These are phyloP conservation scores for Dipodomys stephensi DNA, from an alignment of 2,113 vertebrate genomes.

Conservation along the genomic window DNA sequence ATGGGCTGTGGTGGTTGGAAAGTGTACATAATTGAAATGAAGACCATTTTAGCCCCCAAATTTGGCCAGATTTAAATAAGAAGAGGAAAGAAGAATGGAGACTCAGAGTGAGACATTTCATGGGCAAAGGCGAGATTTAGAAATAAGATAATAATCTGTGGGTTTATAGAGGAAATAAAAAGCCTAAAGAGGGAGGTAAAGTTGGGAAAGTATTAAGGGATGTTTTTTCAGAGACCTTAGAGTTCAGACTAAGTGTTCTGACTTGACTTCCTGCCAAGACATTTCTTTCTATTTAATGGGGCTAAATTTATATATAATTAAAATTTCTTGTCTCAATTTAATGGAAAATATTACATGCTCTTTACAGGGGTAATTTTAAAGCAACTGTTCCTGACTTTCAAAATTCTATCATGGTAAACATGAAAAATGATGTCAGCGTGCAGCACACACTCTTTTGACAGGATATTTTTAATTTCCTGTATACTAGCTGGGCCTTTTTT, in stretches of 20 bases:
- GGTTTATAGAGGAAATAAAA: slow-evolving; percentile 52
- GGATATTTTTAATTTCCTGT: slow-evolving; percentile 39
- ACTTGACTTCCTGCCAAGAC: slow-evolving; percentile 75
- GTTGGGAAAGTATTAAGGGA: slow-evolving; percentile 57
- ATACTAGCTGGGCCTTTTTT: not conserved
- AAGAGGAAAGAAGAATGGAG: not conserved
- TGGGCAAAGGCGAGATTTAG: not conserved
- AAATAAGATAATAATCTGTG: not conserved
- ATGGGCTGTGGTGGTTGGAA: not conserved
- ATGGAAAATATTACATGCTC: slow-evolving; percentile 70
- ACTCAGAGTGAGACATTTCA: not conserved
- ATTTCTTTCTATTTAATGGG: slow-evolving; percentile 77
- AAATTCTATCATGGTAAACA: slow-evolving; percentile 31
- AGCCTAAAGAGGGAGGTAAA: slow-evolving; percentile 54
- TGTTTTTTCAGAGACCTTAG: slow-evolving; percentile 49
- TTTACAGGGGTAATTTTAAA: slow-evolving; percentile 64
- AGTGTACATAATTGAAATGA: not conserved
- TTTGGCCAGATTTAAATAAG: slow-evolving; percentile 49
- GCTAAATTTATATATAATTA: slow-evolving; percentile 77
- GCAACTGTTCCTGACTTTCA: slow-evolving; percentile 64
- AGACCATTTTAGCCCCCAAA: not conserved
- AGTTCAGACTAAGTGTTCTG: slow-evolving; percentile 71
- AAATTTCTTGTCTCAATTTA: slow-evolving; percentile 72
- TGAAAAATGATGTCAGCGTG: slow-evolving; percentile 25
- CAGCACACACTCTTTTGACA: not conserved